Percentiles rank a stretch among this genome's conserved stretches.
Evolutionary conservation across 2,797 vertebrate species (phyloP).

Genomic region (Neosilurus hyrtlii): DNA sequence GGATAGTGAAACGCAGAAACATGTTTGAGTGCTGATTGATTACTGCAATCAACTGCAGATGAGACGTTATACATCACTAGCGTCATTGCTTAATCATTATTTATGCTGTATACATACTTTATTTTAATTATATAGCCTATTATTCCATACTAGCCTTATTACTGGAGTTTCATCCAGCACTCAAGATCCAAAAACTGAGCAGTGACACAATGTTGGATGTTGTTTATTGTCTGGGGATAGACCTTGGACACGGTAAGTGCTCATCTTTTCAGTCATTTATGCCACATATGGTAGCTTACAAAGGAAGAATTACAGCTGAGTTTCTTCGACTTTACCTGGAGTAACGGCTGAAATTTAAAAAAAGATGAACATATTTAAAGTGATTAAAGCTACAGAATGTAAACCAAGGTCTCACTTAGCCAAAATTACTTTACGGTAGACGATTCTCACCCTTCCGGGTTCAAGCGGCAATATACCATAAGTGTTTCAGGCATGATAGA

Average conservation of each 20-base stretch:
- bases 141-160: not conserved
- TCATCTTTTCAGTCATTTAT: not conserved
- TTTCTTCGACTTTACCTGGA: not conserved
- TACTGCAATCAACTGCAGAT: slow-evolving; percentile 19
- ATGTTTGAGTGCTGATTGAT: slow-evolving; percentile 8
- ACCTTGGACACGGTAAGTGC: not conserved
- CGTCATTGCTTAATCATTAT: slow-evolving; percentile 17
- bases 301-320: not conserved
- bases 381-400: not conserved
- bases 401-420: no score
- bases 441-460: no score
- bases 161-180: not conserved
- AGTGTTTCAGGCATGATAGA: no score
- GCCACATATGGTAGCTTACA: not conserved
- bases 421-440: no score
- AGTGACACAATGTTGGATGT: not conserved
- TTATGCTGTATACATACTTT: not conserved
- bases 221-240: not conserved
- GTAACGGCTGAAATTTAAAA: not conserved
- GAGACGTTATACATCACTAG: slow-evolving; percentile 16
- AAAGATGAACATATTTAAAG: not conserved
- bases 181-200: not conserved
- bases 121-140: not conserved
- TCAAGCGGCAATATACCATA: no score
- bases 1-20: not conserved